phyloP scores from a whole-genome alignment of 2,888 invertebrate genomes.

The Eristalis tenax region DNA sequence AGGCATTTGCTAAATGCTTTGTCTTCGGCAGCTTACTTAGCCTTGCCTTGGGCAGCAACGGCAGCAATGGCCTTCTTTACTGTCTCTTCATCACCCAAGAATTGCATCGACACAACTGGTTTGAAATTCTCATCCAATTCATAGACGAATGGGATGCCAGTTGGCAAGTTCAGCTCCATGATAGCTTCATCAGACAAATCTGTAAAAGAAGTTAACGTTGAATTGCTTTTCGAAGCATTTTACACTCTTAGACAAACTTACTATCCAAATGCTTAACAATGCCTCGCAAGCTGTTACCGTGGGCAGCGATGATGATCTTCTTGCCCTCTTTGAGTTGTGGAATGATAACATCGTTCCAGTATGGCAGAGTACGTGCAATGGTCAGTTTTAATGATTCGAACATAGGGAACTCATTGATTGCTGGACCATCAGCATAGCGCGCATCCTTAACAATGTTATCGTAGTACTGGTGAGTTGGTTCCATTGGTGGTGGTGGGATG shows the following conservation, averaged over 20 bases:
- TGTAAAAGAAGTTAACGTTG: constrained; percentile 75
- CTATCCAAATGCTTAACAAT: constrained; percentile 94
- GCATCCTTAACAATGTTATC: constrained; percentile 89
- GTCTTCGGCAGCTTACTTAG: constrained; percentile 83
- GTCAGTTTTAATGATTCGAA: constrained; percentile 93
- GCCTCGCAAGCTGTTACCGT: constrained; percentile 93
- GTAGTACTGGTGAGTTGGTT: constrained; percentile 89
- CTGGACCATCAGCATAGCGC: constrained; percentile 88
- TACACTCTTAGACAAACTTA: constrained; percentile 79
- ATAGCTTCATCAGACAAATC: constrained; percentile 89
- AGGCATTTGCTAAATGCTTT: constrained; percentile 52
- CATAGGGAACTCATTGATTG: constrained; percentile 90
- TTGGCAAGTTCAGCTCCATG: constrained; percentile 90
- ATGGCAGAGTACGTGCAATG: constrained; percentile 91
- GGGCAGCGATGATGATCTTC: constrained; percentile 91
- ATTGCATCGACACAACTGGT: constrained; percentile 89
- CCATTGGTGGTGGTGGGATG: constrained; percentile 92
- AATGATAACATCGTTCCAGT: constrained; percentile 92
- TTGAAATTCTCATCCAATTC: constrained; percentile 89
- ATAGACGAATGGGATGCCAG: constrained; percentile 91
- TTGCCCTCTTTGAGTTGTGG: constrained; percentile 90
- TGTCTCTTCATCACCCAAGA: constrained; percentile 91
- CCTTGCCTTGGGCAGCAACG: constrained; percentile 90
- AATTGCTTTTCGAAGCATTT: background rate
- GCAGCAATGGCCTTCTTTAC: constrained; percentile 90